Conservation (phyloP, 2,797 vertebrate genomes). For the Mus spretus region DNA sequence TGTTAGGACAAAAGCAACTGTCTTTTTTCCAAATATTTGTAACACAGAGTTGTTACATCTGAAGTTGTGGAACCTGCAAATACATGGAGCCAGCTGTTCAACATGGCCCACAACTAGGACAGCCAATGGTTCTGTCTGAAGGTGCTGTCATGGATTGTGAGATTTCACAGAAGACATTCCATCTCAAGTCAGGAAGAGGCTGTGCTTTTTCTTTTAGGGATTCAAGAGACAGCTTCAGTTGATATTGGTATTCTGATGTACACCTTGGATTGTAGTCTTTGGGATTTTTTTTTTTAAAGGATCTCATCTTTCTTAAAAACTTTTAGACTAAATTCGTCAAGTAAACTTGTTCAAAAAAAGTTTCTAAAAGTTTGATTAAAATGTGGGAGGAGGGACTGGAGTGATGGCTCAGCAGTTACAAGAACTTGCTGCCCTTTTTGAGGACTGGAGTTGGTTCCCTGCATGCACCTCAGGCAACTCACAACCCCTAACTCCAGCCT, state of each 20-base stretch:
- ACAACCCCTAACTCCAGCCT: not conserved
- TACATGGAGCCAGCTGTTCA: not conserved
- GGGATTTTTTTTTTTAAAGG: not conserved
- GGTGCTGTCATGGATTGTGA: not conserved
- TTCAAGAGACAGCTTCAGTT: not conserved
- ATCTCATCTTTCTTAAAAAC: not conserved
- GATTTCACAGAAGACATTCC: constrained; percentile 36
- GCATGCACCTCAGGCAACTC: too few relatives aligned
- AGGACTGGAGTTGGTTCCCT: not conserved
- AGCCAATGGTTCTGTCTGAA: not conserved
- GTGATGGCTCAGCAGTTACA: not conserved
- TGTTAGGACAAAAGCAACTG: not conserved
- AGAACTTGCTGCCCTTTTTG: not conserved
- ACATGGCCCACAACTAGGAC: not conserved
- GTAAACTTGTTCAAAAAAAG: constrained; percentile 61
- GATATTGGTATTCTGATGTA: constrained; percentile 32
- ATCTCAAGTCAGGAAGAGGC: not conserved
- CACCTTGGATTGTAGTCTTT: not conserved
- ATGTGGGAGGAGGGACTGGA: not conserved
- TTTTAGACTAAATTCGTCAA: constrained; percentile 32
- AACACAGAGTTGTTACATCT: not conserved
- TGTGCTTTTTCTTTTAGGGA: not conserved
- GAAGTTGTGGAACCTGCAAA: not conserved
- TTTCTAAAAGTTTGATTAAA: constrained; percentile 4
- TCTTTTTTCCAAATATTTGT: constrained; percentile 20